Evolutionary conservation across 1,140 invertebrate genomes (phyloP).

Genomic region (Drosophila repletoides): DNA sequence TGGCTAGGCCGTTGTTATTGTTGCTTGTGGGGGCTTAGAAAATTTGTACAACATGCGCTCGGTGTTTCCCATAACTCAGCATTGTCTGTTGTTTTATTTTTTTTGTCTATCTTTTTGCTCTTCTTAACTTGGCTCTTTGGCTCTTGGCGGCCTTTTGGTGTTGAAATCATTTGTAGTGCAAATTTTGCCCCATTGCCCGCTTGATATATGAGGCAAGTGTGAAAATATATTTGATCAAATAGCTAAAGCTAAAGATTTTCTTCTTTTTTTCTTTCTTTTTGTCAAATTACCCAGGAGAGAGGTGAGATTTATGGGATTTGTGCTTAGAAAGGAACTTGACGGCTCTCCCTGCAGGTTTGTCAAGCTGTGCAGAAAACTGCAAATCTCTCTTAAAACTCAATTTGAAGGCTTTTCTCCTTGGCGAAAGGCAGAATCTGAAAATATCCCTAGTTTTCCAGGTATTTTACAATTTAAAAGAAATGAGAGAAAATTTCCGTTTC

Average conservation of each 20-base stretch:
- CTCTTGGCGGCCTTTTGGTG: constrained; percentile 70
- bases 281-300: constrained; percentile 42
- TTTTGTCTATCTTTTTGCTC: not conserved
- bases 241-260: no score
- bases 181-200: constrained; percentile 63
- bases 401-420: not conserved
- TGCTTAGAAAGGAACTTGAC: constrained; percentile 54
- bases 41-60: constrained; percentile 74
- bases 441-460: no score
- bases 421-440: no score
- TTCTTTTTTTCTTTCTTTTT: constrained; percentile 16
- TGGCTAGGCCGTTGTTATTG: constrained; percentile 22
- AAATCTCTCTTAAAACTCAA: not conserved
- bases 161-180: constrained; percentile 81
- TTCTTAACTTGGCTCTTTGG: constrained; percentile 1
- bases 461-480: no score
- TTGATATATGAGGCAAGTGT: constrained; percentile 81
- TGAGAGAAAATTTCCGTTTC: no score
- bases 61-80: constrained; percentile 77
- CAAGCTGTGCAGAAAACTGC: not conserved
- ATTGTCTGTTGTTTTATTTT: constrained; percentile 27
- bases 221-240: constrained; percentile 81
- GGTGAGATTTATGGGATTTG: constrained; percentile 53
- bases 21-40: constrained; percentile 49
- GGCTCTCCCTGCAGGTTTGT: constrained; percentile 12